A percentile compares a stretch with the other conserved stretches of the same genome.
These are phyloP conservation scores for Pangasius sanitwongsei DNA, from an alignment of 2,797 vertebrate genomes.

Conservation along the genomic window DNA sequence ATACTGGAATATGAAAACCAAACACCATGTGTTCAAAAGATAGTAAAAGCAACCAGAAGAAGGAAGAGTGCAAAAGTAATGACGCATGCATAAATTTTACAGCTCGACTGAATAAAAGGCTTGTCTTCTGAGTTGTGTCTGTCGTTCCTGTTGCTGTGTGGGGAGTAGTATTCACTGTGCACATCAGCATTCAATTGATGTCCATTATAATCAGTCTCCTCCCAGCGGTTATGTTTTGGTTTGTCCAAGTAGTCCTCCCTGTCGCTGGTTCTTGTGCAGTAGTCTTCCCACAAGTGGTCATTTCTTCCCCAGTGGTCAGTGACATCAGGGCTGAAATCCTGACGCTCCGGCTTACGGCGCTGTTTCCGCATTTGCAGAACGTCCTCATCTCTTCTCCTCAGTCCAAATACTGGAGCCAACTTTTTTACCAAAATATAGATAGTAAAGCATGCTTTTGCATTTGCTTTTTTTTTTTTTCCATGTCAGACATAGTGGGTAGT, in stretches of 20 bases:
- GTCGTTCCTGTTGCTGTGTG: background rate
- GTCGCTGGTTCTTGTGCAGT: background rate
- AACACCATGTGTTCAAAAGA: background rate
- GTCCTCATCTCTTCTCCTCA: conserved; percentile 28
- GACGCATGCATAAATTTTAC: background rate
- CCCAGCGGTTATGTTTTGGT: background rate
- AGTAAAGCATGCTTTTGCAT: background rate
- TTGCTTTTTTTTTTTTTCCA: background rate
- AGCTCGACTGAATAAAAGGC: conserved; percentile 1
- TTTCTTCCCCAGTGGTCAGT: background rate
- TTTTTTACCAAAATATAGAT: conserved; percentile 34
- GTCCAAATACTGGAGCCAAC: conserved; percentile 25
- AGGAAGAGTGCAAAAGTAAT: conserved; percentile 40
- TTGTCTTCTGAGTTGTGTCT: conserved; percentile 9
- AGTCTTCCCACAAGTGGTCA: background rate
- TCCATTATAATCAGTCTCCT: conserved; percentile 24
- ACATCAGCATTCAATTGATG: conserved; percentile 2
- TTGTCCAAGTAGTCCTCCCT: background rate
- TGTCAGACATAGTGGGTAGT: background rate
- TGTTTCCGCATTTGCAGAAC: background rate
- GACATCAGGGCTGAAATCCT: background rate
- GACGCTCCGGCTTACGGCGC: background rate
- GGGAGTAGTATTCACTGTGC: background rate
- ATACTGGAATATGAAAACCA: background rate
- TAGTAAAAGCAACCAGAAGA: conserved; percentile 25